Evolutionary conservation across 2,888 invertebrate species (phyloP).

Genomic region (Cheilosia urbana): DNA sequence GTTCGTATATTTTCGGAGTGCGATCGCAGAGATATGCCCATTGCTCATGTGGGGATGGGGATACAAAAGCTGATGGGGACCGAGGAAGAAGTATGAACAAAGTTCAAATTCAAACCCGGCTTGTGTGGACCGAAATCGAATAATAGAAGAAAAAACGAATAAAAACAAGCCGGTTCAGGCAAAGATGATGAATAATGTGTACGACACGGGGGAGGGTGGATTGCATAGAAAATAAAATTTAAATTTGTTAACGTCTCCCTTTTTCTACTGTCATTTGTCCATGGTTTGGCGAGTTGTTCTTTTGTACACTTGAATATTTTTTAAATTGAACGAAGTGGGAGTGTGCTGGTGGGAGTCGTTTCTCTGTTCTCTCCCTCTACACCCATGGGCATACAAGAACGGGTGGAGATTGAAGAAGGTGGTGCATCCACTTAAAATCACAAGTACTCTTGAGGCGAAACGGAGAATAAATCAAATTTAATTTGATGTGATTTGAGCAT

Average conservation of each 20-base stretch:
- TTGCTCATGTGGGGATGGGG: not conserved
- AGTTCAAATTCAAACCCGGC: constrained; percentile 43
- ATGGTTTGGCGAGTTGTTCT: constrained; percentile 43
- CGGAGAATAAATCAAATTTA: constrained; percentile 72
- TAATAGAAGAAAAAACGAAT: constrained; percentile 52
- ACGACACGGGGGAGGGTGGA: not conserved
- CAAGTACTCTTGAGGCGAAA: constrained; percentile 59
- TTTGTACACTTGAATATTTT: constrained; percentile 33
- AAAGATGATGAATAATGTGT: constrained; percentile 51
- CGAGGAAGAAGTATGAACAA: constrained; percentile 19
- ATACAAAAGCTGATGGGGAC: not conserved
- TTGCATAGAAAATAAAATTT: constrained; percentile 33
- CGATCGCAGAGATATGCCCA: constrained; percentile 53
- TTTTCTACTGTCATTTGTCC: constrained; percentile 59
- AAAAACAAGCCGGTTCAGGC: not conserved
- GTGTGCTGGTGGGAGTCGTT: constrained; percentile 18
- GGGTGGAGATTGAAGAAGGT: constrained; percentile 56
- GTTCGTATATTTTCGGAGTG: constrained; percentile 24
- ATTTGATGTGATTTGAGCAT: constrained; percentile 75
- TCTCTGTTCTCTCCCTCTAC: not conserved
- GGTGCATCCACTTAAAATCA: constrained; percentile 52
- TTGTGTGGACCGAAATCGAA: constrained; percentile 53
- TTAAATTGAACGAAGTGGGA: constrained; percentile 67
- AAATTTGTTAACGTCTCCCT: constrained; percentile 73
- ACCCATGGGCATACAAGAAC: constrained; percentile 4